Base-by-base conservation (phyloP, 2,113 vertebrate species). In the Trogon melanurus region DNA sequence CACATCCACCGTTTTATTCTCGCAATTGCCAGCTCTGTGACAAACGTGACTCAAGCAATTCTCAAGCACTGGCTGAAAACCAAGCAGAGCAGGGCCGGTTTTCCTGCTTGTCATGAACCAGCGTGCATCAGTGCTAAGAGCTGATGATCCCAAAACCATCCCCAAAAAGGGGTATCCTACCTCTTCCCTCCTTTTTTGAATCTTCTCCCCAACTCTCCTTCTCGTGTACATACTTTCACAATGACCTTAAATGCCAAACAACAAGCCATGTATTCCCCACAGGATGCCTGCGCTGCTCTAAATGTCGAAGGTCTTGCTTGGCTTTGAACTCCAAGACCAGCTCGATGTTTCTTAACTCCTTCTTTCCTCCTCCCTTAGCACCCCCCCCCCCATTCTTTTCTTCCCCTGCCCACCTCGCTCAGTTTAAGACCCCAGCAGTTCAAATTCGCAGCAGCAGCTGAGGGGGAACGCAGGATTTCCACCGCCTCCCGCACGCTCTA, bases 401-500 rank as follows among this genome's bases (percentile, higher is more conserved):
- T 1, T 1, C 11, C 17, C 20, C 11, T 3, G 30, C 1, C 76
- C 53, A 13, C n/a, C 29, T 16, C 7, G 9, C 51, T 2, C 34
- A 38, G 6, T 29, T 62, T 6, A 69, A 61, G 29, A 76, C 19
- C 66, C 17, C 71, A 41, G 44, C 23, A 44, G 26, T 1, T 41
- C 47, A 20, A 72, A 48, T 18, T 54, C 74, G 48, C 65, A 57
- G 5, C 51, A 81, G 29, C 27, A 74, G 74, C 23, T 17, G 10
- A 65, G 41, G 22, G n/a, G 16, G 5, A 41, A 21, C 1, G 4
- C 60, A 27, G 11, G 13, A 6, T 29, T 38, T 19, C 60, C 41
- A 62, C 10, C 48, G 22, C 27, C 50, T 62, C 47, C 44, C 22
- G 0, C 2, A 0, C 13, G 13, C 50, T 36, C 38, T 11, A 26